phyloP scores from a whole-genome alignment of 2,113 vertebrate genomes.

The Addax nasomaculatus region DNA sequence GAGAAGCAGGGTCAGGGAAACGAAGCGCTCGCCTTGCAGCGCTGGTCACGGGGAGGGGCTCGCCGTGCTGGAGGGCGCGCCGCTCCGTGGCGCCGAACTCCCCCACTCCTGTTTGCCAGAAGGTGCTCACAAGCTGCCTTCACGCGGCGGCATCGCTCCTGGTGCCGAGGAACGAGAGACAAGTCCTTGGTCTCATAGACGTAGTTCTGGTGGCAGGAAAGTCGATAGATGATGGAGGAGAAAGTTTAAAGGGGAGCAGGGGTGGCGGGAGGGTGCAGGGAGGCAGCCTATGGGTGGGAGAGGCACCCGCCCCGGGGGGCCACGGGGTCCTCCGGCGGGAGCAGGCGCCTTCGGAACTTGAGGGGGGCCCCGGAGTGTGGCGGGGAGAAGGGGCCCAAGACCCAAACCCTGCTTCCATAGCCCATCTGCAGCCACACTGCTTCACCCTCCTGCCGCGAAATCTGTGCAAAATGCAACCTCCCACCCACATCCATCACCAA shows the following conservation, averaged over 20 bases:
- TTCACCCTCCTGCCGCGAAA: not conserved
- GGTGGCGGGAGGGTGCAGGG: not conserved
- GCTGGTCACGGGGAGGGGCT: accelerated
- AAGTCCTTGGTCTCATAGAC: not conserved
- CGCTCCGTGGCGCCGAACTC: accelerated
- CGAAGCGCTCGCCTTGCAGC: not conserved
- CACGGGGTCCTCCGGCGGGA: not conserved
- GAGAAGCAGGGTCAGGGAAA: not conserved
- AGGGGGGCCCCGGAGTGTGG: not conserved
- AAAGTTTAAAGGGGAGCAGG: not conserved
- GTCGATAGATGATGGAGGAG: not conserved
- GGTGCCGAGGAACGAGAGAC: not conserved
- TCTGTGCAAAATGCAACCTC: not conserved
- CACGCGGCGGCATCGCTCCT: accelerated
- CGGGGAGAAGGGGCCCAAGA: not conserved
- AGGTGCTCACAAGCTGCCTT: not conserved
- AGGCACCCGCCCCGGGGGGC: not conserved
- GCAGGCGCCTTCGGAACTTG: accelerated
- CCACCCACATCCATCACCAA: accelerated
- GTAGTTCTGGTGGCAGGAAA: not conserved
- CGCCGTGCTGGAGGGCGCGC: not conserved
- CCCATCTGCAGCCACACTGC: not conserved
- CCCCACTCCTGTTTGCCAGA: accelerated
- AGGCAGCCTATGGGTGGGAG: not conserved
- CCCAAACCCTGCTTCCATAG: not conserved